A percentile compares a stretch with the other conserved stretches of the same genome.
phyloP scores from a whole-genome alignment of 37 sponge, comb jelly and placozoan genomes.

The Theonella swinhoei region DNA sequence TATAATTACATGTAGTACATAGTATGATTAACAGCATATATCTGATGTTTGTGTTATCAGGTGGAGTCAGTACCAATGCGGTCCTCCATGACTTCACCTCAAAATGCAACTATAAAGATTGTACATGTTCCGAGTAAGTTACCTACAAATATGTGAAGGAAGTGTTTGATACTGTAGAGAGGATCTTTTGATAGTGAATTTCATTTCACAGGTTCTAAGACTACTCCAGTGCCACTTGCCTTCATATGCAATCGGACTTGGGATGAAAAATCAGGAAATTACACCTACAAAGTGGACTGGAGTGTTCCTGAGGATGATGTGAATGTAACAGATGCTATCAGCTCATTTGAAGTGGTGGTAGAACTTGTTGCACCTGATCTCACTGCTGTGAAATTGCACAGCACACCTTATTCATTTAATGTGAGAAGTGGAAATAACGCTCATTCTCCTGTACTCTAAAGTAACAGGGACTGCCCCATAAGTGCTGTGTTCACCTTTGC shows the following conservation, averaged over 20 bases:
- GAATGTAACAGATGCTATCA: background rate
- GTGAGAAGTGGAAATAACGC: background rate
- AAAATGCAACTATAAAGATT: too few relatives aligned
- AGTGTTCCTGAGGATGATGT: constrained; percentile 14
- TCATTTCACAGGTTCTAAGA: background rate
- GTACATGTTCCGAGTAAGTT: too few relatives aligned
- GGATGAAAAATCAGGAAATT: constrained; percentile 14
- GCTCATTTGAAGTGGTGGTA: background rate
- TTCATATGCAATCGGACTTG: constrained; percentile 1
- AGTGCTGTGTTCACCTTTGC: background rate
- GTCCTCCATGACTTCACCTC: background rate
- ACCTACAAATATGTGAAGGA: too few relatives aligned
- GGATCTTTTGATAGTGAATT: too few relatives aligned
- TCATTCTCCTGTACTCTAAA: background rate
- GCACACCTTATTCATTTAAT: background rate
- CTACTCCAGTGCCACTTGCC: background rate
- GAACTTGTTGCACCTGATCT: background rate
- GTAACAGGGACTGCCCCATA: background rate
- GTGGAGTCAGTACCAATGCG: background rate
- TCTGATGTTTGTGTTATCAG: too few relatives aligned
- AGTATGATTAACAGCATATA: too few relatives aligned
- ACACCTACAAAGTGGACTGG: constrained; percentile 22
- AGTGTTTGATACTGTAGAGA: too few relatives aligned
- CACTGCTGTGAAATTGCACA: background rate
- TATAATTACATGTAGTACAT: too few relatives aligned